Conservation (phyloP, 2,888 invertebrate species). For the Abrostola tripartita region DNA sequence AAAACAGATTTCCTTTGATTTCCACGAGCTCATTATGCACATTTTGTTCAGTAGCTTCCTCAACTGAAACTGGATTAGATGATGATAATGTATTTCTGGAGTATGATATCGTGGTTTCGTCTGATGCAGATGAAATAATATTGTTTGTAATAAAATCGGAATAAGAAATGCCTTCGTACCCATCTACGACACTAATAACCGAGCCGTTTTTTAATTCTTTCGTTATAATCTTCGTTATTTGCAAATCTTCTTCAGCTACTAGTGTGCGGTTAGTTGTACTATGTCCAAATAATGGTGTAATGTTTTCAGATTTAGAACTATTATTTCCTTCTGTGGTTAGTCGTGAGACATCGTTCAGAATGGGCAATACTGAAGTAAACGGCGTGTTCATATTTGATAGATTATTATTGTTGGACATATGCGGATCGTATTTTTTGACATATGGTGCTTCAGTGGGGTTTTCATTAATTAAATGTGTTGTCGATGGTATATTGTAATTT, state of each 20-base stretch:
- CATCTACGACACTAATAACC: constrained; percentile 55
- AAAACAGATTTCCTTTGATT: constrained; percentile 57
- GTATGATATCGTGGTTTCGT: constrained; percentile 7
- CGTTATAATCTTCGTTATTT: constrained; percentile 59
- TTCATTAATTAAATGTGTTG: neutral
- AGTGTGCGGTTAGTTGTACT: constrained; percentile 12
- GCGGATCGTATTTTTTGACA: neutral
- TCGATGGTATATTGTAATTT: neutral
- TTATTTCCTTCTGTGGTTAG: constrained; percentile 5
- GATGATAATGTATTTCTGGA: neutral
- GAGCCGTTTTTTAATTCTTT: constrained; percentile 63
- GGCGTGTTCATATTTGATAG: neutral
- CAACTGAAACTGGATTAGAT: neutral
- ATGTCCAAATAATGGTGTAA: neutral
- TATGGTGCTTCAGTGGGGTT: neutral
- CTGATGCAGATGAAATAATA: constrained; percentile 4
- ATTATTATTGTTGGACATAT: neutral
- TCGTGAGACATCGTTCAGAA: neutral
- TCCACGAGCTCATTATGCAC: constrained; percentile 23
- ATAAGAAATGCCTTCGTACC: constrained; percentile 60
- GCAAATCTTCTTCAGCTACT: constrained; percentile 54
- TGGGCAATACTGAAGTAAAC: neutral
- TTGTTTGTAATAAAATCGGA: constrained; percentile 49
- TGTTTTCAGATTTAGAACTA: neutral
- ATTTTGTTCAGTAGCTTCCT: constrained; percentile 9